phyloP scores from a whole-genome alignment of 2,888 invertebrate genomes.

The Aphodius sticticus region DNA sequence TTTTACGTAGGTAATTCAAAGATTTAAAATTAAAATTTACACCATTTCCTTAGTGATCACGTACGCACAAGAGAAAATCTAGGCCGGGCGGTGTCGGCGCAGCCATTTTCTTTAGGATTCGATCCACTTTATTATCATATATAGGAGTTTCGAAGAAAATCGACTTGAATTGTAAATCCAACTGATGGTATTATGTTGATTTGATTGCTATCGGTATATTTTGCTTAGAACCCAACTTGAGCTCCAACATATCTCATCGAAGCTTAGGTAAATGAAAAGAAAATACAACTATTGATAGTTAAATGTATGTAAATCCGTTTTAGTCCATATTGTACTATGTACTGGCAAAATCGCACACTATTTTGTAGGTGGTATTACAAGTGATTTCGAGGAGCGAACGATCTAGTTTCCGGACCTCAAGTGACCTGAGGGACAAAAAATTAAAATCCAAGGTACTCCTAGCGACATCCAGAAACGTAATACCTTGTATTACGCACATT shows the following conservation, averaged over 20 bases:
- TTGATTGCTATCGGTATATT: neutral
- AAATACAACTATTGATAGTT: too few relatives aligned
- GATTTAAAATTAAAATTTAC: neutral
- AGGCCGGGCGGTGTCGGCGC: neutral
- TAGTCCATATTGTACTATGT: too few relatives aligned
- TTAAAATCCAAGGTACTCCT: too few relatives aligned
- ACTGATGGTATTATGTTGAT: neutral
- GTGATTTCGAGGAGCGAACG: too few relatives aligned
- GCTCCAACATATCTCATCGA: neutral
- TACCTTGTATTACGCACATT: too few relatives aligned
- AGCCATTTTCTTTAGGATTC: neutral
- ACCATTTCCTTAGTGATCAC: neutral
- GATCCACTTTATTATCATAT: neutral
- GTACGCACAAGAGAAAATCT: neutral
- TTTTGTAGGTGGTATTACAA: too few relatives aligned
- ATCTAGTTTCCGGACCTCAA: too few relatives aligned
- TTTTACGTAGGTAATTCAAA: neutral
- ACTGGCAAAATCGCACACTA: too few relatives aligned
- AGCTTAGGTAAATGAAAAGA: neutral
- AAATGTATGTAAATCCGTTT: too few relatives aligned
- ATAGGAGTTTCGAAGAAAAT: neutral
- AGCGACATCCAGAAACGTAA: too few relatives aligned
- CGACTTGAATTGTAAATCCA: neutral
- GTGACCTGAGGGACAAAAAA: too few relatives aligned
- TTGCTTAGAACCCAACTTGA: neutral